Percentiles rank a stretch among this genome's conserved stretches.
Conservation (phyloP, 2,113 vertebrate species). For the Dipodomys ordii region DNA sequence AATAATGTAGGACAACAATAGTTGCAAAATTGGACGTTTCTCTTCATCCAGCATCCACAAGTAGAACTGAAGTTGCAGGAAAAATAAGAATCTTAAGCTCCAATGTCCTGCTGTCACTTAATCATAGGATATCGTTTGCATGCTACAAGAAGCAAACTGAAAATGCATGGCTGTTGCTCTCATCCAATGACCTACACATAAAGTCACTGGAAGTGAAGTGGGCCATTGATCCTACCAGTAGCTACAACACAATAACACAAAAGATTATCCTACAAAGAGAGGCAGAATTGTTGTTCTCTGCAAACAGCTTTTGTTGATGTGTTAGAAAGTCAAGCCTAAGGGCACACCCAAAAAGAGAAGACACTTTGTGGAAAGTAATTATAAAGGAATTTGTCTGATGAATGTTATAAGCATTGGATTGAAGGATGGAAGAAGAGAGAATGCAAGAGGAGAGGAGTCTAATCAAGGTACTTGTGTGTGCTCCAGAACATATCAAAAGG, state of each 20-base stretch:
- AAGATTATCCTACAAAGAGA: neutral
- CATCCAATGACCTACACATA: neutral
- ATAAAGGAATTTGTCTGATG: too few species aligned
- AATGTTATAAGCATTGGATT: too few species aligned
- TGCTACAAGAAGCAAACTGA: neutral
- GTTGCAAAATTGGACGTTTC: fast-evolving
- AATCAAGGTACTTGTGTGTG: too few species aligned
- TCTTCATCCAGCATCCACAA: neutral
- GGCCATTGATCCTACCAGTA: neutral
- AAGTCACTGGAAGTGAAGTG: neutral
- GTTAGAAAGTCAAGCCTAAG: neutral
- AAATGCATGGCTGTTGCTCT: neutral
- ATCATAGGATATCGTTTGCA: fast-evolving
- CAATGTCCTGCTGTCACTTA: fast-evolving
- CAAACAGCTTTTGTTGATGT: neutral
- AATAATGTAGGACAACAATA: neutral
- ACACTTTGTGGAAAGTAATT: too few species aligned
- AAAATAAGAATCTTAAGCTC: neutral
- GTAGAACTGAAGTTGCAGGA: neutral
- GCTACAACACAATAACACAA: neutral
- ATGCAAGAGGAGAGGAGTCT: too few species aligned
- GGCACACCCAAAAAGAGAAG: too few species aligned
- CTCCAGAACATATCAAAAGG: too few species aligned
- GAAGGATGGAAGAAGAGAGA: too few species aligned
- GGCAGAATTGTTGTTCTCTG: neutral